These are phyloP conservation scores for Caenorhabditis imperialis DNA, from an alignment of 2,888 invertebrate species.

Conservation along the genomic window DNA sequence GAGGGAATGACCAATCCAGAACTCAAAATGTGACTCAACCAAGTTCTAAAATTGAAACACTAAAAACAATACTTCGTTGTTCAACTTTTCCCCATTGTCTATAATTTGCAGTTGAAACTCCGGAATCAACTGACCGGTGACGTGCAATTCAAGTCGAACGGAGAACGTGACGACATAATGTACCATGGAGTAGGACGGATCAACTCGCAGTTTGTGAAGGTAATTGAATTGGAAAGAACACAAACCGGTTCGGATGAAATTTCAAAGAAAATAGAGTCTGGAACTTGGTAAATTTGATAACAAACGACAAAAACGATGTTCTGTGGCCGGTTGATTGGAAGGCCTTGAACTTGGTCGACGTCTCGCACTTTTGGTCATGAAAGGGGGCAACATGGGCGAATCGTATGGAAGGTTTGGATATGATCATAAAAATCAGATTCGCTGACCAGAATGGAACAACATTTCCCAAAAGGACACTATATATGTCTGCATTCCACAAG, in stretches of 20 bases:
- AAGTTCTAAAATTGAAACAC: too few species aligned
- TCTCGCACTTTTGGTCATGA: constrained; percentile 34
- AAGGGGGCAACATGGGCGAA: too few species aligned
- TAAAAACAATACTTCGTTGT: too few species aligned
- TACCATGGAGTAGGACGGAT: constrained; percentile 64
- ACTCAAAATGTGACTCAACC: too few species aligned
- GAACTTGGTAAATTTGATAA: constrained; percentile 18
- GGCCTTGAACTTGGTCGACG: constrained; percentile 35
- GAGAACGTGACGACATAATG: constrained; percentile 62
- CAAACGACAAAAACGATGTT: constrained; percentile 12
- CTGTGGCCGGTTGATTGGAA: constrained; percentile 14
- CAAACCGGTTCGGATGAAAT: constrained; percentile 16
- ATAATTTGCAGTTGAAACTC: constrained; percentile 49
- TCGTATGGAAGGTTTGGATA: constrained; percentile 10
- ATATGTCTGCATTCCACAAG: too few species aligned
- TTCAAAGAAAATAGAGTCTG: constrained; percentile 7
- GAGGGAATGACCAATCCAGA: too few species aligned
- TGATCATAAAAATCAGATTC: too few species aligned
- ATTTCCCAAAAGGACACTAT: too few species aligned
- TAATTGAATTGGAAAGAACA: constrained; percentile 25
- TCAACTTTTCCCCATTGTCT: neutral
- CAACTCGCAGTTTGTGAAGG: constrained; percentile 65
- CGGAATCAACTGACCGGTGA: constrained; percentile 66
- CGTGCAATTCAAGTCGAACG: constrained; percentile 58
- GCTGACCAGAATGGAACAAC: too few species aligned